Evolutionary conservation across 2,888 invertebrate species (phyloP).

Genomic region (Philopedon plagiatum): DNA sequence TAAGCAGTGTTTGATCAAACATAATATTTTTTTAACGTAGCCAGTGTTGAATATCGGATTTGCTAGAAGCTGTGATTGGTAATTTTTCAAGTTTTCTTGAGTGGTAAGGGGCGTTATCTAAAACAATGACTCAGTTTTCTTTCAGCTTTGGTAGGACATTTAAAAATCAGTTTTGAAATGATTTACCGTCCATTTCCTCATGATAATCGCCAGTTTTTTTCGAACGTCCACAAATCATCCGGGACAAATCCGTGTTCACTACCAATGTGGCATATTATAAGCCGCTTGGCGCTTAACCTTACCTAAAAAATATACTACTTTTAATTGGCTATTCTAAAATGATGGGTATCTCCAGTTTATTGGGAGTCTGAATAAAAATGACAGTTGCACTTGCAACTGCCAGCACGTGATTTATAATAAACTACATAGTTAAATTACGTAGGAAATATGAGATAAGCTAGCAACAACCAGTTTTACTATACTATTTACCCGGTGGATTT

Average conservation of each 20-base stretch:
- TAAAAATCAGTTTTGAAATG: constrained; percentile 49
- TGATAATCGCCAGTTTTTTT: constrained; percentile 48
- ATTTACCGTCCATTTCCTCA: constrained; percentile 40
- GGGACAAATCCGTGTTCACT: constrained; percentile 49
- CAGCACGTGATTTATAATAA: too few species aligned
- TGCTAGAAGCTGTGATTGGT: constrained; percentile 41
- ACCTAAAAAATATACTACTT: constrained; percentile 6
- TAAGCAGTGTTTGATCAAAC: constrained; percentile 53
- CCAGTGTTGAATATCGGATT: constrained; percentile 54
- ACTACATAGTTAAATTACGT: background rate
- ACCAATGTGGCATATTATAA: constrained; percentile 49
- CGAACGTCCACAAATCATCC: constrained; percentile 39
- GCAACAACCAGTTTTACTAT: constrained; percentile 1
- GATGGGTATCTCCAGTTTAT: too few species aligned
- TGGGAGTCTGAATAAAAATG: too few species aligned
- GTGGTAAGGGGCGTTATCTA: constrained; percentile 53
- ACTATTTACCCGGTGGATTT: constrained; percentile 41
- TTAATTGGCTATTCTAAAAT: background rate
- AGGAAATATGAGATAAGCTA: too few species aligned
- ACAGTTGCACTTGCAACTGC: too few species aligned
- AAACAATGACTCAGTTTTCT: constrained; percentile 47
- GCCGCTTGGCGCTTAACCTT: constrained; percentile 38
- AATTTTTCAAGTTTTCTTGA: constrained; percentile 48
- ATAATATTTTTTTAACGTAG: constrained; percentile 53
- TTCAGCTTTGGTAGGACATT: constrained; percentile 41